Percentiles rank a stretch among this genome's conserved stretches.
Conservation (phyloP, 2,888 invertebrate genomes). For the Pseudococcus viburni region DNA sequence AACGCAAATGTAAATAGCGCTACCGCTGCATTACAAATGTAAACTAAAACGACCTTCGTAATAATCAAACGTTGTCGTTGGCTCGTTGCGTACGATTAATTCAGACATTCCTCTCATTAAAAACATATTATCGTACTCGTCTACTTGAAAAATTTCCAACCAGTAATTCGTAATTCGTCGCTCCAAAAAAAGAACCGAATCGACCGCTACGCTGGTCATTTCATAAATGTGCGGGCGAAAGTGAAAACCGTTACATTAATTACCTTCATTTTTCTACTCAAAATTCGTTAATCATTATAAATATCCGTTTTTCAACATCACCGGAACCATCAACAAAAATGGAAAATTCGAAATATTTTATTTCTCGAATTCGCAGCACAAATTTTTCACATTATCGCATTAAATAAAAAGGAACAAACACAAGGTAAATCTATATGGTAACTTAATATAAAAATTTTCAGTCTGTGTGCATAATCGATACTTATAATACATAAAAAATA, state of each 20-base stretch:
- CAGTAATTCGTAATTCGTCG: not conserved
- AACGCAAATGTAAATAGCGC: slow-evolving; percentile 8
- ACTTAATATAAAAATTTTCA: slow-evolving; percentile 61
- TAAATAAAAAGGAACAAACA: slow-evolving; percentile 62
- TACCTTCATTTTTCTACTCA: not conserved
- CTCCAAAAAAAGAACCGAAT: not conserved
- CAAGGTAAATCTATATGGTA: slow-evolving; percentile 56
- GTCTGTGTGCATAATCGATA: slow-evolving; percentile 59
- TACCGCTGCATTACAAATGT: not conserved
- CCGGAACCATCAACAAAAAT: not conserved
- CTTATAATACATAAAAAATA: slow-evolving; percentile 24
- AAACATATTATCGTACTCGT: slow-evolving; percentile 9
- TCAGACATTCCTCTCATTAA: slow-evolving; percentile 15
- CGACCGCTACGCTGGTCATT: not conserved
- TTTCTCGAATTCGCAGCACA: slow-evolving; percentile 17
- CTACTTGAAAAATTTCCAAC: slow-evolving; percentile 1
- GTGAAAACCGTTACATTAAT: slow-evolving; percentile 1
- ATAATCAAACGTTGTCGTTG: slow-evolving; percentile 34
- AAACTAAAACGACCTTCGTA: slow-evolving; percentile 43
- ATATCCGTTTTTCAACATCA: not conserved
- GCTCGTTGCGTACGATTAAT: slow-evolving; percentile 38
- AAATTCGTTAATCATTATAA: not conserved
- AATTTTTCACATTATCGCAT: slow-evolving; percentile 8
- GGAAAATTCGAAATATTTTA: slow-evolving; percentile 1
- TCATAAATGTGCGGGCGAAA: not conserved